Evolutionary conservation across 2,888 invertebrate genomes (phyloP), one percentile per base, ranked within the genome.

Genomic region (Stomorhina lunata): DNA sequence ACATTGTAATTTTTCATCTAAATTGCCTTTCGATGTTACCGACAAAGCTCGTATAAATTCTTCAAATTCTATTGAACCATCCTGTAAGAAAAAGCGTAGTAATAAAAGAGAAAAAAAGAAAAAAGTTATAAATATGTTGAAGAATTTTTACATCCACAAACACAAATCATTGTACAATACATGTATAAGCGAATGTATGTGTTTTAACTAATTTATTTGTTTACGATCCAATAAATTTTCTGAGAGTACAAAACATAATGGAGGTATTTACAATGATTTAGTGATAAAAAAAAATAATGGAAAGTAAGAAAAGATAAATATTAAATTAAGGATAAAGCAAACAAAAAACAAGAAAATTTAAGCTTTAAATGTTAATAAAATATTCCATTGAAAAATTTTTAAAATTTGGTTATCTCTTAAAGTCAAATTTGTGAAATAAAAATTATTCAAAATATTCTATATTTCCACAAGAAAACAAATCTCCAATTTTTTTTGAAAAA

Each of bases 1-100:
- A 99, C 99, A 99, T 90, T 99, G 98, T 88, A 99, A 93, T 93
- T 99, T 99, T 92, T 99, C 99, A 91, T 99, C 99, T 87, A 99
- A 93, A 91, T 98, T 98, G 85, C 99, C 99, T 90, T 99, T 94
- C 91, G 99, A 99, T 94, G 99, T 99, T 90, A 99, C 98, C 87
- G 99, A 99, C 85, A 99, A 93, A 82, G 99, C 99, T 91, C 97
- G 94, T 90, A 99, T 99, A 92, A 99, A 99, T 93, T 99, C 99
- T 92, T 98, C 98, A 92, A 99, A 99, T 92, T 99, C 98, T 92
- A 99, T 99, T 88, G 97, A 97, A 85, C 99, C 99, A 92, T 99
- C 99, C 99, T 99, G 93, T 72, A 59, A 40, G 10, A 40, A 59
- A 37, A 43, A 22, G 20, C 20, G 12, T 4, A 37, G 34, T n/a